Base-by-base conservation (phyloP, 2,797 vertebrate species). In the Philypnodon macrostomus region DNA sequence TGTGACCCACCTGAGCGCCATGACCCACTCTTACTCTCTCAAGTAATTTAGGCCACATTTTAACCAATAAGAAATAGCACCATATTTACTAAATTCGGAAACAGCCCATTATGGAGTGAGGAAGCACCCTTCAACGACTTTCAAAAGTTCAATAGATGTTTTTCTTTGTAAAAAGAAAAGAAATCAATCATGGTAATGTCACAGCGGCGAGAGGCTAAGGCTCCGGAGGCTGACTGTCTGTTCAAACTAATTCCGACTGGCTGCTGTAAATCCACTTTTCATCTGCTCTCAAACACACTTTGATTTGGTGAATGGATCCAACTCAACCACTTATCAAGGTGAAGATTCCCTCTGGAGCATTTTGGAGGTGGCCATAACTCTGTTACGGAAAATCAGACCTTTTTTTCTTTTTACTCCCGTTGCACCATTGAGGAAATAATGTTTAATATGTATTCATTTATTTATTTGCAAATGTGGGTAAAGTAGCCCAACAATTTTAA, bases 101-200 rank as follows among this genome's bases (percentile, higher is more conserved):
- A 24, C 4, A 16, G 39, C 4, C 2, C 24, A 4, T 27, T 27
- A 21, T 19, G 9, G 16, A 23, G 37, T 42, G 14, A 29, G 17
- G 24, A 27, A 42, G 16, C 29, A 40, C 33, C 8, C 44, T 30
- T 37, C 6, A 21, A 12, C 33, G 4, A 0, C 23, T 58, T 53
- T 63, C 16, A 27, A 9, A 58, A 37, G 41, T 38, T 47, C 17
- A 41, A 40, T 7, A 31, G 14, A 54, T 33, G 30, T 7, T 41
- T 15, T 42, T 45, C 17, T 32, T 41, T 16, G 12, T 21, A 16
- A 38, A 9, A 15, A 21, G 24, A 31, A 11, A 12, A 47, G 11
- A 53, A 64, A 75, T 53, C 46, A 36, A 26, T 63, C 68, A 47
- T 44, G 36, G 61, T 55, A 5, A 29, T 55, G 35, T 61, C 51